These are phyloP conservation scores for Corythoichthys haematopterus DNA, from an alignment of 2,113 vertebrate genomes.

Conservation along the genomic window DNA sequence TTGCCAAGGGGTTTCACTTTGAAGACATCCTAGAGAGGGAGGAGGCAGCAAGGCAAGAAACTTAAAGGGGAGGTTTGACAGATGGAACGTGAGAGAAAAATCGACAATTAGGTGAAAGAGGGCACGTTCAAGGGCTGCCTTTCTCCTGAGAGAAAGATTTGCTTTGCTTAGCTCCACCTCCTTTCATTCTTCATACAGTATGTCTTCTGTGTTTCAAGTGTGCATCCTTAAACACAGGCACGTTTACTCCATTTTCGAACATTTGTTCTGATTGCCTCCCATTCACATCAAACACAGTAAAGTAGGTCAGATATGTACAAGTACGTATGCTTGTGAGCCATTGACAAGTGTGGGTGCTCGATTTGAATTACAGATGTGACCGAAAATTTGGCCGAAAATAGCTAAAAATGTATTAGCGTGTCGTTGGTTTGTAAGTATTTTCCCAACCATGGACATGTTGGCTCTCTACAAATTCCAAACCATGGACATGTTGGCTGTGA, in stretches of 20 bases:
- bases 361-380: background rate
- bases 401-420: no score
- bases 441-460: no score
- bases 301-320: constrained; percentile 43
- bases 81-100: constrained; percentile 23
- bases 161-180: background rate
- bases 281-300: constrained; percentile 56
- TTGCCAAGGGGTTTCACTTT: constrained; percentile 62
- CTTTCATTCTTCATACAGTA: constrained; percentile 8
- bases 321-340: constrained; percentile 17
- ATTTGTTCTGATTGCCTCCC: constrained; percentile 8
- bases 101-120: constrained; percentile 6
- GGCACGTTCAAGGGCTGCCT: constrained; percentile 31
- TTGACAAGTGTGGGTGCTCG: constrained; percentile 22
- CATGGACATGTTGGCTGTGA: no score
- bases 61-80: constrained; percentile 12
- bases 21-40: constrained; percentile 53
- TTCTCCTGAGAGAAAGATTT: constrained; percentile 23
- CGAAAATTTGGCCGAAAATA: no score
- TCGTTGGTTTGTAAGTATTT: no score
- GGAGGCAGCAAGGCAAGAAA: background rate
- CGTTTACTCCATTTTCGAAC: background rate
- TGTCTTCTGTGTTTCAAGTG: background rate
- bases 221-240: constrained; percentile 1
- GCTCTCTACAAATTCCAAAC: no score